Percentiles rank a stretch among this genome's conserved stretches.
Conservation (phyloP, 2,888 invertebrate species). For the Trissolcus brochymenae region DNA sequence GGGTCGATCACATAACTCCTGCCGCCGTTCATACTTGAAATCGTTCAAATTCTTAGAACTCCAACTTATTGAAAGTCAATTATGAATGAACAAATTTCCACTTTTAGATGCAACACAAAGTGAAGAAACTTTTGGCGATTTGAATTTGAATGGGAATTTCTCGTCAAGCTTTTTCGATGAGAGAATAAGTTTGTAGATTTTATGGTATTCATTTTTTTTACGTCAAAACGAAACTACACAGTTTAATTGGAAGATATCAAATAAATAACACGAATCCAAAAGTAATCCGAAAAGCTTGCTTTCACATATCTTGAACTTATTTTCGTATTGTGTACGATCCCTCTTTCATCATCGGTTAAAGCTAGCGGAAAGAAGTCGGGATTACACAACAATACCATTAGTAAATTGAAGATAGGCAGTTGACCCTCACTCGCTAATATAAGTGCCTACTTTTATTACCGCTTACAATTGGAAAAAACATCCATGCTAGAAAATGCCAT, state of each 20-base stretch:
- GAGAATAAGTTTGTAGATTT: too few species aligned
- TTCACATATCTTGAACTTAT: slow-evolving; percentile 21
- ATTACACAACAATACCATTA: slow-evolving; percentile 52
- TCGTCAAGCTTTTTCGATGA: too few species aligned
- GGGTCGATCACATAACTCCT: too few species aligned
- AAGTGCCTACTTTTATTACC: slow-evolving; percentile 32
- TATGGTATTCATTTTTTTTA: too few species aligned
- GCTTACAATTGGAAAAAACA: slow-evolving; percentile 16
- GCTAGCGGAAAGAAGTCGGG: slow-evolving; percentile 42
- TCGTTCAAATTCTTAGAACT: too few species aligned
- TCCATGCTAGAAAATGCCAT: not conserved
- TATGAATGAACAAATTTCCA: too few species aligned
- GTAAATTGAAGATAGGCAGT: slow-evolving; percentile 43
- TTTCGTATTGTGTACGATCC: slow-evolving; percentile 20
- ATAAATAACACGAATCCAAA: slow-evolving; percentile 6
- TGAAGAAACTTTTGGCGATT: slow-evolving; percentile 42
- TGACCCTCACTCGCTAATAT: slow-evolving; percentile 19
- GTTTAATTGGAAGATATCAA: slow-evolving; percentile 3
- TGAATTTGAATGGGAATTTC: too few species aligned
- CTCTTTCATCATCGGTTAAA: slow-evolving; percentile 36
- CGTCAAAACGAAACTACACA: not conserved
- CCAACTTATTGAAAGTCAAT: too few species aligned
- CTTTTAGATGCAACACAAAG: not conserved
- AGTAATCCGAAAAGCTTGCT: slow-evolving; percentile 21
- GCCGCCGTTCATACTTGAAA: too few species aligned